Conservation (phyloP, 2,888 invertebrate species). For the Parnassius apollo region DNA sequence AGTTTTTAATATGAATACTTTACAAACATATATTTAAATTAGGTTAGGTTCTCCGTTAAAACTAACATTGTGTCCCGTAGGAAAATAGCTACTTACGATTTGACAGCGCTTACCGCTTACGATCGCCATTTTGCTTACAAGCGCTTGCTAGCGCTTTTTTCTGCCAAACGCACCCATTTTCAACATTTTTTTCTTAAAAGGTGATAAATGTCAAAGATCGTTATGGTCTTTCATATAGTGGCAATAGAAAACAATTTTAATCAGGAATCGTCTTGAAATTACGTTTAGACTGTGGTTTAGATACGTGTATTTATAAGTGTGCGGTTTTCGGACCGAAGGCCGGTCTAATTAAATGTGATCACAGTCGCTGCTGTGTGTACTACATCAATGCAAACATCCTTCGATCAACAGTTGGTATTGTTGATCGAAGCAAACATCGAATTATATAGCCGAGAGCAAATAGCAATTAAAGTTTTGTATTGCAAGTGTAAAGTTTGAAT, state of each 20-base stretch:
- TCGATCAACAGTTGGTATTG: too few species aligned
- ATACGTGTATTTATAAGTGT: slow-evolving; percentile 16
- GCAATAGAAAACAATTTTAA: not conserved
- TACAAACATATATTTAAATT: too few species aligned
- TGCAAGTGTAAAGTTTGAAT: not conserved
- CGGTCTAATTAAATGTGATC: slow-evolving; percentile 12
- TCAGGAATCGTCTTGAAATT: slow-evolving; percentile 9
- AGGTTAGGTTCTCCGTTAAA: too few species aligned
- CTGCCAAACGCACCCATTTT: too few species aligned
- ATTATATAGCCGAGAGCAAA: not conserved
- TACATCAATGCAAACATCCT: slow-evolving; percentile 1
- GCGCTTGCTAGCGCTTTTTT: too few species aligned
- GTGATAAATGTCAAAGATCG: not conserved
- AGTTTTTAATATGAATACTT: too few species aligned
- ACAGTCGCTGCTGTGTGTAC: not conserved
- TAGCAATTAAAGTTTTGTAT: not conserved
- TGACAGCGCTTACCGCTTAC: too few species aligned
- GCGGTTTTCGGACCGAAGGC: slow-evolving; percentile 21
- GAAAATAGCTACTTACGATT: too few species aligned
- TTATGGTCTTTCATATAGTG: not conserved
- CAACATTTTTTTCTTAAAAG: not conserved
- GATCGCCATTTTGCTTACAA: too few species aligned
- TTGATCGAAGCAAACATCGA: slow-evolving; percentile 9
- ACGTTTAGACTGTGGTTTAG: not conserved
- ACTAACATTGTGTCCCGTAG: too few species aligned